Evolutionary conservation across 2,113 vertebrate species (phyloP), one percentile per base, ranked within the genome.

Genomic region (Myrmecophaga tridactyla): DNA sequence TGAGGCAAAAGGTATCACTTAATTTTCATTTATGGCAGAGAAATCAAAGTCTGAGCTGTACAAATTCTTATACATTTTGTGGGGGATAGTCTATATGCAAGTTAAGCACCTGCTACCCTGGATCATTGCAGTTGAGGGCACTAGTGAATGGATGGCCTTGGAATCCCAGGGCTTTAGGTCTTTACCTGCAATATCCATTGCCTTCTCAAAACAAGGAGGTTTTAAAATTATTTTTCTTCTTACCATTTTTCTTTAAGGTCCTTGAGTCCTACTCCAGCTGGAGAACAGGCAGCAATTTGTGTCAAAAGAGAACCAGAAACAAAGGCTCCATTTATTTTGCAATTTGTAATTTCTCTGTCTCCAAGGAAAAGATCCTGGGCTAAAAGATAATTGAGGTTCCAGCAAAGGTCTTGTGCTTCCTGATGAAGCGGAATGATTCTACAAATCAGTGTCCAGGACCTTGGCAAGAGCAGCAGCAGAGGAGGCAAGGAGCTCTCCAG

Each of bases 281-380:
- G 78, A 91, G 53, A 81, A 34, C 63, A 81, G 72, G 46, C 63
- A 85, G 62, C 27, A 89, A 31, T 94, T 96, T 91, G 18, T 94
- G 62, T 85, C 58, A 36, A 18, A 48, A 92, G n/a, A 84, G 11
- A 94, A 23, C 60, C 69, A 20, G 43, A 51, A 75, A 53, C 43
- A 84, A 91, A 48, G 46, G 27, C 48, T 81, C 17, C 36, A 9
- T 94, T 89, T 93, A 86, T 86, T 89, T 75, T 85, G 43, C 63
- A 46, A 72, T 72, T 69, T 96, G 29, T 92, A 36, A 90, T 94
- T 77, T 94, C 78, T 95, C 43, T 27, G 34, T 93, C 43, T 96
- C 46, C 20, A 82, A 92, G 89, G 41, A 85, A 91, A 97, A 94
- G 36, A 87, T 69, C 14, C 60, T 89, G 53, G 20, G 12, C 90